These are phyloP conservation scores for Drosophila anomelani DNA, from an alignment of 2,888 invertebrate genomes.

Conservation along the genomic window DNA sequence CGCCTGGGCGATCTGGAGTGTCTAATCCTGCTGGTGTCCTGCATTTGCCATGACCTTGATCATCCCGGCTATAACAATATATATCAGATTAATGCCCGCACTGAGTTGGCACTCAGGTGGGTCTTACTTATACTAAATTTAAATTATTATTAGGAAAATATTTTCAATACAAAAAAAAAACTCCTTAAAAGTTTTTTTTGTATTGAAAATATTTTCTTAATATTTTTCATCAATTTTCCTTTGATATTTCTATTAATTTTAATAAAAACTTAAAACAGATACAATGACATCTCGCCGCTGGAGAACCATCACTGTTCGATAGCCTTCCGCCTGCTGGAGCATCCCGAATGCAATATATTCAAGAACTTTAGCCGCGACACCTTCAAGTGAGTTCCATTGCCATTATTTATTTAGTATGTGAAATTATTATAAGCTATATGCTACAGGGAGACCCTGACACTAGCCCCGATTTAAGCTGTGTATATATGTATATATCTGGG, in stretches of 20 bases:
- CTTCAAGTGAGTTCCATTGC: conserved; percentile 85
- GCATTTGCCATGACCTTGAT: conserved; percentile 92
- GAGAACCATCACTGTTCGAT: conserved; percentile 95
- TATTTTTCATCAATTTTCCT: too few relatives aligned
- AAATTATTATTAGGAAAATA: too few relatives aligned
- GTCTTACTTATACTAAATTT: too few relatives aligned
- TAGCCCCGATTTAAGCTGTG: conserved; percentile 5
- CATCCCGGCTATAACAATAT: conserved; percentile 92
- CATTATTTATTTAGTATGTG: neutral
- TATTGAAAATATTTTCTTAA: too few relatives aligned
- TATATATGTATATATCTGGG: neutral
- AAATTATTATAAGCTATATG: neutral
- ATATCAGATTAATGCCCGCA: conserved; percentile 93
- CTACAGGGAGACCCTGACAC: too few relatives aligned
- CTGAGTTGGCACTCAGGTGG: conserved; percentile 90
- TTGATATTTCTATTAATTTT: neutral
- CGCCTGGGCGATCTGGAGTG: conserved; percentile 91
- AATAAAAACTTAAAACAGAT: conserved; percentile 81
- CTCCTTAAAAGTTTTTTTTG: too few relatives aligned
- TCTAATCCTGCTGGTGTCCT: conserved; percentile 90
- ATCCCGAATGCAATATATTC: conserved; percentile 92
- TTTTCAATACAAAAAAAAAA: too few relatives aligned
- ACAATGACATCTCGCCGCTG: conserved; percentile 93
- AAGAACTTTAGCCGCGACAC: conserved; percentile 88
- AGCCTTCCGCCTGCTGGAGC: conserved; percentile 91